phyloP scores from a whole-genome alignment of 2,888 invertebrate genomes.

The Teleiodes luculella region DNA sequence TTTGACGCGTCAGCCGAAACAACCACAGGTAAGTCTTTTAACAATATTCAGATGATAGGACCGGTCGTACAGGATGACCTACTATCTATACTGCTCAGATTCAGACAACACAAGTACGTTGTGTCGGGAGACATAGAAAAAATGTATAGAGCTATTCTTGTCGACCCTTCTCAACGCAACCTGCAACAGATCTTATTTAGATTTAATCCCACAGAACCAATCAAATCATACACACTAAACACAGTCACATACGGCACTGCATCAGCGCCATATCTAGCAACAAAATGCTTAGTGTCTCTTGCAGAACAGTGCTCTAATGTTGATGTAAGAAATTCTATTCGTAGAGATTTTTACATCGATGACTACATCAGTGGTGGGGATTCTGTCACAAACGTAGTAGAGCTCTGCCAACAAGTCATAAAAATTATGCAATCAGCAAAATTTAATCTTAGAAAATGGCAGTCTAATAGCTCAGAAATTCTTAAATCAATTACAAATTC shows the following conservation, averaged over 20 bases:
- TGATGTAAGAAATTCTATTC: not conserved
- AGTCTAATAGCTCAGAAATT: slow-evolving; percentile 2
- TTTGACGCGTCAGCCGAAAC: slow-evolving; percentile 30
- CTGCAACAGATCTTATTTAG: slow-evolving; percentile 12
- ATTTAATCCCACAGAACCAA: slow-evolving; percentile 1
- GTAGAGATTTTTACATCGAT: not conserved
- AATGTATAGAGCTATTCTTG: no score
- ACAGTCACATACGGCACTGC: no score
- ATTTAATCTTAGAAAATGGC: no score
- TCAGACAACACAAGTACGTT: slow-evolving; percentile 4
- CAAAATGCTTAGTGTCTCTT: slow-evolving; percentile 2
- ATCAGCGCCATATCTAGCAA: slow-evolving; percentile 11
- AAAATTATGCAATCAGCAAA: slow-evolving; percentile 3
- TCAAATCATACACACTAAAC: no score
- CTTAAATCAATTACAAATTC: not conserved
- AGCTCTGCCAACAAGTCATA: not conserved
- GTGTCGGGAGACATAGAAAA: slow-evolving; percentile 7
- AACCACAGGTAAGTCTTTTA: slow-evolving; percentile 23
- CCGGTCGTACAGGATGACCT: not conserved
- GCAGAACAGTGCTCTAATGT: not conserved
- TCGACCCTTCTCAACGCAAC: slow-evolving; percentile 10
- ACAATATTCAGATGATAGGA: slow-evolving; percentile 21
- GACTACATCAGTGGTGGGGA: slow-evolving; percentile 1
- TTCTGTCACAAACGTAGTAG: not conserved
- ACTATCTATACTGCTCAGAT: not conserved